These are phyloP conservation scores for Clarias macrocephalus DNA, from an alignment of 2,113 vertebrate species.

Conservation along the genomic window DNA sequence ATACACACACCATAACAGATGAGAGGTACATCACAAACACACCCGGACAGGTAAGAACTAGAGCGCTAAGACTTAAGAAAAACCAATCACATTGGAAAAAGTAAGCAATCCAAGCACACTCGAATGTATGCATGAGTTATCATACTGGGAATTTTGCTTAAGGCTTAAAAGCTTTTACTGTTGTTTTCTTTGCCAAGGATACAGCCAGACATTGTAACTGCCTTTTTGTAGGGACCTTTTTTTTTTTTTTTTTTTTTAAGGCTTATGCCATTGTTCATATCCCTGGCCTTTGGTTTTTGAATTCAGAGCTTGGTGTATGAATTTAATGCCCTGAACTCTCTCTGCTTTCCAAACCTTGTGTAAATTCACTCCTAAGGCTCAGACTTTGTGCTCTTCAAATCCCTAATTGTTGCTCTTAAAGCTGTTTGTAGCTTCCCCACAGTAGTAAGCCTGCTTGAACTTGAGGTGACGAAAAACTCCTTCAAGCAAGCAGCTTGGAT, in stretches of 20 bases:
- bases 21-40: neutral
- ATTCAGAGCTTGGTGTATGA: neutral
- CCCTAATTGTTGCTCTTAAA: conserved; percentile 20
- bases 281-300: neutral
- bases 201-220: neutral
- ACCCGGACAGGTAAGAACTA: neutral
- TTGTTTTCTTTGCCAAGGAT: neutral
- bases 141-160: neutral
- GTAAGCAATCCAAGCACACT: neutral
- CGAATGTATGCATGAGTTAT: neutral
- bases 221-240: neutral
- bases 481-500: neutral
- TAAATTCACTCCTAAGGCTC: conserved; percentile 13
- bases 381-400: neutral
- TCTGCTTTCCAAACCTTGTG: neutral
- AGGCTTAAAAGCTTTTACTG: neutral
- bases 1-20: neutral
- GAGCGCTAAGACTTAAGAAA: too few species aligned
- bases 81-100: neutral
- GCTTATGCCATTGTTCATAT: neutral
- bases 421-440: neutral
- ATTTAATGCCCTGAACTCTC: neutral
- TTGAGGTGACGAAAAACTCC: neutral
- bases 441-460: conserved; percentile 5
- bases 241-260: neutral